These are phyloP conservation scores for Orchesella flavescens DNA, from an alignment of 2,888 invertebrate genomes.

Conservation along the genomic window DNA sequence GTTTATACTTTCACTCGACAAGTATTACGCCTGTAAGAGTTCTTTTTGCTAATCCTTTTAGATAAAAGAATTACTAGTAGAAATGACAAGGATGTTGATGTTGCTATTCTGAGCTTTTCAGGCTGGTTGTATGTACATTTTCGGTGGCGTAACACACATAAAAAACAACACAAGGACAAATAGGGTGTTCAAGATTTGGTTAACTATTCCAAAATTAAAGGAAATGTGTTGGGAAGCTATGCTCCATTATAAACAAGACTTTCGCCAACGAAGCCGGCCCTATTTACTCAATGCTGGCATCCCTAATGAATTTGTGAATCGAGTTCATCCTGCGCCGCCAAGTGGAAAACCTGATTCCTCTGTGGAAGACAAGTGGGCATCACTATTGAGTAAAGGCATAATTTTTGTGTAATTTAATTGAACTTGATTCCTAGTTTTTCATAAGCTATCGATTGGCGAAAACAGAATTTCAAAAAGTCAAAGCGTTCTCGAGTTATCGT, in stretches of 20 bases:
- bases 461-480: too few species aligned
- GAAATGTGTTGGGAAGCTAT: slow-evolving; percentile 90
- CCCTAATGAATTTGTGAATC: slow-evolving; percentile 66
- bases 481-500: too few species aligned
- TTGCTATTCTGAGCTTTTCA: slow-evolving; percentile 56
- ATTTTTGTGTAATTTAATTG: too few species aligned
- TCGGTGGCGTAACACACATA: slow-evolving; percentile 74
- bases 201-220: slow-evolving; percentile 88
- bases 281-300: slow-evolving; percentile 70
- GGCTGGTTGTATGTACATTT: slow-evolving; percentile 74
- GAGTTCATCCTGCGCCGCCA: slow-evolving; percentile 64
- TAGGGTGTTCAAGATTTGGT: slow-evolving; percentile 86
- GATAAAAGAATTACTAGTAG: not conserved
- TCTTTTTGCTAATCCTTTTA: not conserved
- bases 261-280: slow-evolving; percentile 63
- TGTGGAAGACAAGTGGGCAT: slow-evolving; percentile 43
- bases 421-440: too few species aligned
- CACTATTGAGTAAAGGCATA: too few species aligned
- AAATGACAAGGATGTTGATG: not conserved
- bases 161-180: slow-evolving; percentile 79
- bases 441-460: too few species aligned
- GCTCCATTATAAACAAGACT: slow-evolving; percentile 67
- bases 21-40: slow-evolving; percentile 84
- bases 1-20: slow-evolving; percentile 90
- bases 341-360: slow-evolving; percentile 40